Base-by-base conservation (phyloP, 2,888 invertebrate genomes). In the Pristionchus entomophagus region DNA sequence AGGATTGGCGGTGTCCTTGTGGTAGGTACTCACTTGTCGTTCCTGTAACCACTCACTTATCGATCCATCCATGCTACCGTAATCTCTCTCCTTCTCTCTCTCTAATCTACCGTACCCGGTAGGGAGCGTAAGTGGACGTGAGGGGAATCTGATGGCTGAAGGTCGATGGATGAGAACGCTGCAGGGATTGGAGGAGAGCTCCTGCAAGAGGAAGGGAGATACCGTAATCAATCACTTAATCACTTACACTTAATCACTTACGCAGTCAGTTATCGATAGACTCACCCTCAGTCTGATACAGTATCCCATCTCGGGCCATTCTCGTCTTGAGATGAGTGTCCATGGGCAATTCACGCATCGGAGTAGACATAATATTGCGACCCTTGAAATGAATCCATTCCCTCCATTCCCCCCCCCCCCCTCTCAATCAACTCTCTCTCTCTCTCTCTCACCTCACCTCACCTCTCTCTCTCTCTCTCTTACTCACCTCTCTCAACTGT, bases 11-110 rank as follows among this genome's bases (percentile, higher is more conserved):
- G n/a, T 2, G 26, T 89, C 88, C 32, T 88, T 86, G 87, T 92
- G 92, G 84, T 85, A 90, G 19, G 91, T 92, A 10, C 92, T 91
- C 26, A 92, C 56, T 6, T 35, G 53, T 8, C n/a, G 81, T 35
- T 81, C 53, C 81, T 81, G 56, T 2, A 35, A 81, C 10, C 17
- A 81, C 5, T 29, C 29, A 45, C 4, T 49, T 12, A 49, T 77
- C n/a, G 38, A 78, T 29, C 26, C 22, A 59, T 59, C 8, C 8
- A 59, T 59, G 14, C 45, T 45, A 45, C 45, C 45, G 45, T 45
- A 45, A 10, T 10, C 45, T 22, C 29, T 69, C 35, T 62, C 32
- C 14, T 2, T 32, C 35, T 69, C 35, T 2, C 6, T 69, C 17
- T 8, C 6, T 38, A 12, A 45, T 10, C n/a, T 19, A 78, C 49